Evolutionary conservation across 2,888 invertebrate genomes (phyloP), one percentile per base, ranked within the genome.

Genomic region (Nipponacmea schrenckii): DNA sequence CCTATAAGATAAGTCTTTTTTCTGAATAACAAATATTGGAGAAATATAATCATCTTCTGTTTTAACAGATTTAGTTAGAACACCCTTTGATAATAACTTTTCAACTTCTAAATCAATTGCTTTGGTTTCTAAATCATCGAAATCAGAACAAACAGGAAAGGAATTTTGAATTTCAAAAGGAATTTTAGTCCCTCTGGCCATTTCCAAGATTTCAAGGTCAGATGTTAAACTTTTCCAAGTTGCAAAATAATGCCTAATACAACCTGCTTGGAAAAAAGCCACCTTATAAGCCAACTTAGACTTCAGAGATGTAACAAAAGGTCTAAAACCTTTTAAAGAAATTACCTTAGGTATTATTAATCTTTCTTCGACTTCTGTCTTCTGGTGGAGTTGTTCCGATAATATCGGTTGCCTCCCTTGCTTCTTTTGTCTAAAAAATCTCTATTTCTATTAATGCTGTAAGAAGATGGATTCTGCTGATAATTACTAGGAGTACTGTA

Each of bases 1-100:
- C n/a, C n/a, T n/a, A n/a, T n/a, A n/a, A 69, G 44, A 74, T 27
- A 67, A 74, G 69, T 74, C 69, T 20, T 31, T 62, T 63, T 74
- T 74, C 5, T 64, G 26, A 48, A 48, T 68, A 15, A 65, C 24
- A 63, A 73, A 69, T 48, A 70, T 71, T 45, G 63, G 63, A 64
- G 74, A 74, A 64, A 74, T 63, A 72, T 64, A 74, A 64, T 76
- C 70, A 26, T 48, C 27, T 26, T 10, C 15, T 45, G 20, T 46
- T 45, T 24, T 24, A 20, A 20, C 45, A 20, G n/a, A 64, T 48
- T 48, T 48, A 15, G 15, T 48, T 17, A 48, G 48, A 48, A 48
- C 48, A 48, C 48, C 15, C 48, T 48, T 65, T 65, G 27, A 39
- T 65, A 65, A 17, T 17, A 65, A 65, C 15, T 4, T 44, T 17